phyloP scores from a whole-genome alignment of 2,797 vertebrate species.

The Acanthurus tractus region DNA sequence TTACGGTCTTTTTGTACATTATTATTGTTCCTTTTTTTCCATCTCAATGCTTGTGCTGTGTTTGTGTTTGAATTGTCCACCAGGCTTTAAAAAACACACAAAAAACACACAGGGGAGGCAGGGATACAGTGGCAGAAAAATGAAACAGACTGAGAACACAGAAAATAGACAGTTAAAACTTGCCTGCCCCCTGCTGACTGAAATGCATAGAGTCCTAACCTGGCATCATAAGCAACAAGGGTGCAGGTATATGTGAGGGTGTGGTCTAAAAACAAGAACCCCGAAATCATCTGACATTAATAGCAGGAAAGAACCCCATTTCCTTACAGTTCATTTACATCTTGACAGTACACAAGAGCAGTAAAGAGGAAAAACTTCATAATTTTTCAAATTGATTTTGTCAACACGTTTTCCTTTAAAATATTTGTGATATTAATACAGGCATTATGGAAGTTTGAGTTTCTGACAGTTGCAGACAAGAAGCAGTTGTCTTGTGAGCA shows the following conservation, averaged over 20 bases:
- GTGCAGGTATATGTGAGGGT: slow-evolving; percentile 5
- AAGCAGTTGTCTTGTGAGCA: slow-evolving; percentile 3
- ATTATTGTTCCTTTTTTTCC: slow-evolving; percentile 87
- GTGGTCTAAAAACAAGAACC: slow-evolving; percentile 47
- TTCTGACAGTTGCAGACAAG: slow-evolving; percentile 14
- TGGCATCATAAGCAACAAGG: slow-evolving; percentile 16
- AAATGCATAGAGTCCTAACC: slow-evolving; percentile 64
- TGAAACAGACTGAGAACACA: slow-evolving; percentile 46
- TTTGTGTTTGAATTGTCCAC: slow-evolving; percentile 86
- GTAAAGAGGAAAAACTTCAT: slow-evolving; percentile 35
- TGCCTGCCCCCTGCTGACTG: slow-evolving; percentile 77
- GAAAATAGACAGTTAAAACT: slow-evolving; percentile 54
- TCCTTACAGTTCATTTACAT: slow-evolving; percentile 61
- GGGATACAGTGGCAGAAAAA: slow-evolving; percentile 51
- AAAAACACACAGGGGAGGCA: slow-evolving; percentile 48
- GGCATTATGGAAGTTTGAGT: neutral
- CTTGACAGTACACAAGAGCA: slow-evolving; percentile 41
- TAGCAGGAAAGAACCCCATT: slow-evolving; percentile 36
- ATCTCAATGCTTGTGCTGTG: slow-evolving; percentile 84
- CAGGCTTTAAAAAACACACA: slow-evolving; percentile 57
- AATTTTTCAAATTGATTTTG: neutral
- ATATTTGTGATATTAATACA: slow-evolving; percentile 9
- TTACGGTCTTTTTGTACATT: slow-evolving; percentile 88
- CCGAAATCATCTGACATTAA: slow-evolving; percentile 27
- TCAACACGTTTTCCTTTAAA: slow-evolving; percentile 17